phyloP scores from a whole-genome alignment of 2,888 invertebrate genomes.

The Brassicogethes aeneus region DNA sequence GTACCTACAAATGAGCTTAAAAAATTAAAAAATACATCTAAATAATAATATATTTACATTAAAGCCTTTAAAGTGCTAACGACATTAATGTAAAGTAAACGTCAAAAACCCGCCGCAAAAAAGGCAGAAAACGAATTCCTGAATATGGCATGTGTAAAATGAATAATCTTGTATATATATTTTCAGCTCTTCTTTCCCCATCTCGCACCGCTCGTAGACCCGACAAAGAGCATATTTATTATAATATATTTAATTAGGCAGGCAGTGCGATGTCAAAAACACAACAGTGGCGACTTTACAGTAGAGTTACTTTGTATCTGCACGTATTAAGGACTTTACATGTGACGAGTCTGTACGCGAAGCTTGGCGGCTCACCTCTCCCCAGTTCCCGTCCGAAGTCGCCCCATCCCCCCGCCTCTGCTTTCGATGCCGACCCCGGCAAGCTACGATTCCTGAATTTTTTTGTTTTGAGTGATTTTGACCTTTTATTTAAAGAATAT shows the following conservation, averaged over 20 bases:
- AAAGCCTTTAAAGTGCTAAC: no score
- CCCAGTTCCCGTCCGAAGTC: conserved; percentile 13
- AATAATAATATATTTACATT: no score
- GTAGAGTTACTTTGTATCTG: conserved; percentile 37
- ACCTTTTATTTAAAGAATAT: no score
- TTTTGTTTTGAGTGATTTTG: no score
- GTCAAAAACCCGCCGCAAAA: neutral
- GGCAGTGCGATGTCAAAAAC: conserved; percentile 37
- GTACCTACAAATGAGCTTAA: no score
- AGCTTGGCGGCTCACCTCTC: conserved; percentile 22
- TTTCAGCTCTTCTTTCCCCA: conserved; percentile 13
- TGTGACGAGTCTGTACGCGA: conserved; percentile 31
- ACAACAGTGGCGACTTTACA: conserved; percentile 34
- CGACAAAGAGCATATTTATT: conserved; percentile 35
- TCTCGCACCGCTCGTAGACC: conserved; percentile 11
- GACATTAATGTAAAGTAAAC: no score
- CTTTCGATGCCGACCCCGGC: conserved; percentile 3
- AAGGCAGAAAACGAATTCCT: conserved; percentile 11
- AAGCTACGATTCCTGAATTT: no score
- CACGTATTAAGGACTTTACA: conserved; percentile 32
- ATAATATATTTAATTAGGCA: conserved; percentile 39
- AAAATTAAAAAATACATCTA: no score
- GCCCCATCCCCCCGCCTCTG: conserved; percentile 4
- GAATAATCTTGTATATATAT: conserved; percentile 35
- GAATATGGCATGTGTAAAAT: conserved; percentile 26